phyloP scores from a whole-genome alignment of 2,888 invertebrate species.

The Synanthedon tipuliformis region DNA sequence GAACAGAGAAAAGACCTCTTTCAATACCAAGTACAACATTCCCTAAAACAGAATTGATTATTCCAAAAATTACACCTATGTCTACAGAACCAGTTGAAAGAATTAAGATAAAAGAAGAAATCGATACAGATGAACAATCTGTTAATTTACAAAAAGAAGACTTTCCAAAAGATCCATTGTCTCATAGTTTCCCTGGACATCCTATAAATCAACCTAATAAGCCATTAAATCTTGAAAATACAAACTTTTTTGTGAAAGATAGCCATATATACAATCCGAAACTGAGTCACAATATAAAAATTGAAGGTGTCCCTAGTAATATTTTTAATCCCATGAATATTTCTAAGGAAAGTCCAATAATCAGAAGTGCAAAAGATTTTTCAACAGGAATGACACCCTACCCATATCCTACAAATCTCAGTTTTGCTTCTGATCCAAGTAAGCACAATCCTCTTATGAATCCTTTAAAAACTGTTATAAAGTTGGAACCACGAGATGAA shows the following conservation, averaged over 20 bases:
- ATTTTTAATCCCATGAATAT: slow-evolving; percentile 60
- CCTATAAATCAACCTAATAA: slow-evolving; percentile 44
- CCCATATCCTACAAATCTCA: slow-evolving; percentile 49
- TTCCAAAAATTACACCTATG: slow-evolving; percentile 71
- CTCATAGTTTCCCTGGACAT: slow-evolving; percentile 54
- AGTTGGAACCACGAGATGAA: slow-evolving; percentile 65
- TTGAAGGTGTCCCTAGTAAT: slow-evolving; percentile 50
- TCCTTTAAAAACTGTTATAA: slow-evolving; percentile 63
- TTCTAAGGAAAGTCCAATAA: slow-evolving; percentile 51
- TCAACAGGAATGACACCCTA: slow-evolving; percentile 47
- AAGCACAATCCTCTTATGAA: slow-evolving; percentile 57
- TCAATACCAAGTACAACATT: slow-evolving; percentile 35
- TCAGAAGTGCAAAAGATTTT: slow-evolving; percentile 58
- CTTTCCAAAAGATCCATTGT: slow-evolving; percentile 55
- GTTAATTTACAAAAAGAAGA: slow-evolving; percentile 58
- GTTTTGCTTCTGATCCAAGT: slow-evolving; percentile 48
- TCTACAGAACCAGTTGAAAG: slow-evolving; percentile 60
- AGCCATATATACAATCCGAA: slow-evolving; percentile 59
- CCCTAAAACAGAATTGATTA: slow-evolving; percentile 73
- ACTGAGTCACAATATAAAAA: slow-evolving; percentile 52
- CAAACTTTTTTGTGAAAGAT: slow-evolving; percentile 62
- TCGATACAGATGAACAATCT: slow-evolving; percentile 54
- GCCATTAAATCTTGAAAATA: slow-evolving; percentile 56
- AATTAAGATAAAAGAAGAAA: slow-evolving; percentile 65
- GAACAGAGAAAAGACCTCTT: slow-evolving; percentile 31